phyloP scores from a whole-genome alignment of 1,140 invertebrate genomes.

The Wiebesia pumilae region DNA sequence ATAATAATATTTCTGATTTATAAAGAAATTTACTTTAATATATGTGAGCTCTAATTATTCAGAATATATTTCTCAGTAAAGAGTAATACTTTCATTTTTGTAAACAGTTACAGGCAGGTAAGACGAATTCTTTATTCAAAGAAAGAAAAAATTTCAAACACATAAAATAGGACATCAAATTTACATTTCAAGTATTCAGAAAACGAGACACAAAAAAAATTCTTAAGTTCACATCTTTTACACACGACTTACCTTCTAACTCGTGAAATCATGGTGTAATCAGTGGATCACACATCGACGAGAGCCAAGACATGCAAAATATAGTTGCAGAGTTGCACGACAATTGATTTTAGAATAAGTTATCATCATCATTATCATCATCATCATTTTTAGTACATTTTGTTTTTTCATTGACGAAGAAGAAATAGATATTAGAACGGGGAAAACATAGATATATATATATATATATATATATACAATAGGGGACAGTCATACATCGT shows the following conservation, averaged over 20 bases:
- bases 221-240: not conserved
- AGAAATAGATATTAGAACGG: not conserved
- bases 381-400: not conserved
- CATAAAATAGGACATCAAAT: not conserved
- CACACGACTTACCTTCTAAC: slow-evolving; percentile 43
- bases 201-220: not conserved
- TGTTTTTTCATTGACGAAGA: not conserved
- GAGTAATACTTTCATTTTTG: no score
- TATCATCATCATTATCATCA: slow-evolving; percentile 7
- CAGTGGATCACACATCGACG: slow-evolving; percentile 24
- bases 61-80: not conserved
- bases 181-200: not conserved
- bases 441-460: not conserved
- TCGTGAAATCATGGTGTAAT: slow-evolving; percentile 35
- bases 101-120: not conserved
- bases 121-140: not conserved
- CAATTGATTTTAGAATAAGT: slow-evolving; percentile 13
- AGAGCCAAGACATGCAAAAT: slow-evolving; percentile 48
- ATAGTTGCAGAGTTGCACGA: slow-evolving; percentile 39
- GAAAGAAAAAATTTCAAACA: not conserved
- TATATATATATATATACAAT: not conserved
- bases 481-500: not conserved
- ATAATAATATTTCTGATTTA: not conserved
- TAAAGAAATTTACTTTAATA: not conserved
- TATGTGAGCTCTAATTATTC: not conserved